A percentile compares a stretch with the other conserved stretches of the same genome.
Evolutionary conservation across 2,113 vertebrate species (phyloP).

Genomic region (Jaculus jaculus): DNA sequence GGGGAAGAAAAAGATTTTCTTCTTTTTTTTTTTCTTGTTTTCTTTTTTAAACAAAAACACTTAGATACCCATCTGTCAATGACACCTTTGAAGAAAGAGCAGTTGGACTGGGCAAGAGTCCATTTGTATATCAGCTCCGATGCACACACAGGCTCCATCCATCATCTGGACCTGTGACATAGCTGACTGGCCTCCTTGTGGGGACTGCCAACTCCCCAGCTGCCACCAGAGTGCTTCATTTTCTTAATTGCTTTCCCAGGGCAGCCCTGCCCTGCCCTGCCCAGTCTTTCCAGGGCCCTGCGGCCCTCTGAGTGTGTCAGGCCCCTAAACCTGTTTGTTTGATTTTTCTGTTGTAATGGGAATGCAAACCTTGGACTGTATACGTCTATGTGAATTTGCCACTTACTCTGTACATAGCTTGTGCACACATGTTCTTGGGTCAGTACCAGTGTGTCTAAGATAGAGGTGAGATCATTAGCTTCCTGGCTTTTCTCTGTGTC

Average conservation of each 20-base stretch:
- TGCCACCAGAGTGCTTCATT: slow-evolving; percentile 38
- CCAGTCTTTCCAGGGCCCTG: not conserved
- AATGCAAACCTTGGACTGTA: not conserved
- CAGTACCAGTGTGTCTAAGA: not conserved
- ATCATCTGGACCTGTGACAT: slow-evolving; percentile 58
- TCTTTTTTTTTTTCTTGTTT: slow-evolving; percentile 48
- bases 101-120: slow-evolving; percentile 31
- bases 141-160: slow-evolving; percentile 63
- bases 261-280: not conserved
- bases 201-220: slow-evolving; percentile 52
- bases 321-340: not conserved
- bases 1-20: slow-evolving; percentile 29
- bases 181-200: slow-evolving; percentile 46
- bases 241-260: slow-evolving; percentile 47
- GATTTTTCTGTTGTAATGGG: not conserved
- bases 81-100: slow-evolving; percentile 67
- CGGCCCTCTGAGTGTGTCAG: not conserved
- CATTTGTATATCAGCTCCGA: slow-evolving; percentile 45
- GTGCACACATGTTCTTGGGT: not conserved
- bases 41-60: slow-evolving; percentile 71
- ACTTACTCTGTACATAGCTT: not conserved
- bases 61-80: slow-evolving; percentile 62
- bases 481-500: not conserved
- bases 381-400: not conserved
- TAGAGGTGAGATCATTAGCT: not conserved